Evolutionary conservation across 2,113 vertebrate genomes (phyloP).

Genomic region (Arvicanthis niloticus): DNA sequence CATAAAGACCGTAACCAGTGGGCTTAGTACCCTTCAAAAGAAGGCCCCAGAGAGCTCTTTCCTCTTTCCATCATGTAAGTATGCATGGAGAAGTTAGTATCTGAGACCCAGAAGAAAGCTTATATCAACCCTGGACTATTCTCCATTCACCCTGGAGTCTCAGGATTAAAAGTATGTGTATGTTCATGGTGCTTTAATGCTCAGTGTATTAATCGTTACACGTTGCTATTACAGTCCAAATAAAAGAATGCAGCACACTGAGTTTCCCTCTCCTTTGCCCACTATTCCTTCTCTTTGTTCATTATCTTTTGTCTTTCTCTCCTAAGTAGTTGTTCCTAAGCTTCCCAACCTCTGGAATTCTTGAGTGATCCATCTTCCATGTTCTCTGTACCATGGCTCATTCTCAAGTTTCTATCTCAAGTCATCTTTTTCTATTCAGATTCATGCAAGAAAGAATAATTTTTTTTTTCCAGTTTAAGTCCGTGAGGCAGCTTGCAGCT

Average conservation of each 20-base stretch:
- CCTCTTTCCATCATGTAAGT: neutral
- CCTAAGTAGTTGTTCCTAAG: neutral
- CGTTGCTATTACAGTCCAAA: no score
- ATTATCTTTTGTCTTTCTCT: neutral
- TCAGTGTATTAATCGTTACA: neutral
- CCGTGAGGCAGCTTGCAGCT: neutral
- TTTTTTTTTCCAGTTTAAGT: neutral
- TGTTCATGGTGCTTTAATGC: neutral
- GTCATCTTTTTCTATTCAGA: neutral
- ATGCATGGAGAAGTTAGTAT: neutral
- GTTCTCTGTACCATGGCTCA: no score
- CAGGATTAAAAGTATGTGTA: neutral
- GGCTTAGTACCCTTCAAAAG: no score
- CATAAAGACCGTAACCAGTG: neutral
- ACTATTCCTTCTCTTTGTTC: neutral
- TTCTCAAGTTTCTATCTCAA: neutral
- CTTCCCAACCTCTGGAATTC: neutral
- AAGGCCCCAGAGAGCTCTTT: neutral
- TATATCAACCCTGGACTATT: no score
- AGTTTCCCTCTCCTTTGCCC: neutral
- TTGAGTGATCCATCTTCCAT: accelerated
- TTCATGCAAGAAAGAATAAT: neutral
- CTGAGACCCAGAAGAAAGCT: neutral
- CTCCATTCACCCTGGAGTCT: no score
- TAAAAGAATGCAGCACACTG: neutral